Evolutionary conservation across 2,888 invertebrate genomes (phyloP), one percentile per base, ranked within the genome.

Genomic region (Adineta ricciae): DNA sequence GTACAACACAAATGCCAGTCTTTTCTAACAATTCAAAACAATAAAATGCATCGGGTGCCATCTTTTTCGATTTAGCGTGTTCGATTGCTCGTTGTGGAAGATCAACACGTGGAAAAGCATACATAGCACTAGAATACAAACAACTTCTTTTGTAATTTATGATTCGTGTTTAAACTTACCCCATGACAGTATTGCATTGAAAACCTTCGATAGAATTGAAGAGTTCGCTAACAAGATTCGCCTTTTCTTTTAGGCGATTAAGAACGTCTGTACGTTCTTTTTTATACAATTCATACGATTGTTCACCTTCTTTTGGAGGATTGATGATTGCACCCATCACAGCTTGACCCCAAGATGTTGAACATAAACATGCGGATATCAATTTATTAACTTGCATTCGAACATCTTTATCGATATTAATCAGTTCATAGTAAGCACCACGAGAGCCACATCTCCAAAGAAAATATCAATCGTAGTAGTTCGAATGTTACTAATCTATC

Each of bases 361-460:
- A 95, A 89, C 99, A 99, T 86, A 98, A 92, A 92, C 95, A 96
- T 83, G 96, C 96, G 41, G 96, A 96, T 86, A 97, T 94, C 84
- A 94, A 94, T 91, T 99, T 98, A 89, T 94, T 92, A 84, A 96
- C 92, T 91, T 94, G 93, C 1, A 93, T 93, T 91, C 94, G 94
- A 27, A 94, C 97, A 36, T 92, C 92, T 0, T 95, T 93, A 87
- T 95, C 94, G 90, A 99, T 90, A 90, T 97, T 97, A 56, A 95
- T 90, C 5, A 97, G 93, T 92, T 99, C 99, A 89, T 93, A 93
- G 91, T 97, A 99, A 27, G 97, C 99, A 83, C 97, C 97, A 86
- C 97, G 93, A 87, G 96, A 93, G 84, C 98, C 98, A 91, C 97
- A 98, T 91, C 64, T 64, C 7, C 2, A 16, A 64, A 64, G 19